phyloP scores from a whole-genome alignment of 2,113 vertebrate genomes.

The Seriola dumerili region DNA sequence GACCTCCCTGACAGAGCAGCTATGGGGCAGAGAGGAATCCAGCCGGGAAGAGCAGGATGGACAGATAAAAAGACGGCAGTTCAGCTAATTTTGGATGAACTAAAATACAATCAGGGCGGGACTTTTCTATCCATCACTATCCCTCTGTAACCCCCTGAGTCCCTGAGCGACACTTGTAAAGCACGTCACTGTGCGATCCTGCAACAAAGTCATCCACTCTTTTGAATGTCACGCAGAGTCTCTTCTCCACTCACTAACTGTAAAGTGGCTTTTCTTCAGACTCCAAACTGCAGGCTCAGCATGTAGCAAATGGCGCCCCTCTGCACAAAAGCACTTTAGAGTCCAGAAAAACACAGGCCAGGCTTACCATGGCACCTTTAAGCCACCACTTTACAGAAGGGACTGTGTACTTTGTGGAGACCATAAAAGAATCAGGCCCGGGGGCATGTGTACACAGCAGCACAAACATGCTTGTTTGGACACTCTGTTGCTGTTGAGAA shows the following conservation, averaged over 20 bases:
- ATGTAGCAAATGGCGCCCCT: constrained; percentile 79
- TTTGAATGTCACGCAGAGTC: constrained; percentile 70
- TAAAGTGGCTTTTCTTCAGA: constrained; percentile 79
- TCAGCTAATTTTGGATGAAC: constrained; percentile 24
- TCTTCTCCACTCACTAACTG: constrained; percentile 59
- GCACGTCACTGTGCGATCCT: constrained; percentile 50
- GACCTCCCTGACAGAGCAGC: constrained; percentile 44
- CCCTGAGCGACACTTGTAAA: constrained; percentile 56
- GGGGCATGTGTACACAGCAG: constrained; percentile 44
- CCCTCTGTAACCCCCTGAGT: constrained; percentile 6
- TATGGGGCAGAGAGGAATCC: constrained; percentile 28
- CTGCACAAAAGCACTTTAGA: constrained; percentile 84
- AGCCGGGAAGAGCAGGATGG: constrained; percentile 43
- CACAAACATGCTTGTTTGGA: constrained; percentile 53
- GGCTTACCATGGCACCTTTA: constrained; percentile 51
- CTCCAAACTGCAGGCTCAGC: constrained; percentile 82
- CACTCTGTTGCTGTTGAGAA: constrained; percentile 25
- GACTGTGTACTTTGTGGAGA: constrained; percentile 63
- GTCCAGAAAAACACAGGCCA: constrained; percentile 43
- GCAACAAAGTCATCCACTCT: constrained; percentile 69
- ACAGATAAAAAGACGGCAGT: constrained; percentile 20
- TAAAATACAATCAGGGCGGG: constrained; percentile 23
- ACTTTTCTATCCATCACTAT: too few relatives aligned
- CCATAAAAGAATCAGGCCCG: constrained; percentile 50
- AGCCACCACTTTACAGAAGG: constrained; percentile 63